Percentiles rank a stretch among this genome's conserved stretches.
phyloP scores from a whole-genome alignment of 2,888 invertebrate genomes.

The Dryadula phaetusa region DNA sequence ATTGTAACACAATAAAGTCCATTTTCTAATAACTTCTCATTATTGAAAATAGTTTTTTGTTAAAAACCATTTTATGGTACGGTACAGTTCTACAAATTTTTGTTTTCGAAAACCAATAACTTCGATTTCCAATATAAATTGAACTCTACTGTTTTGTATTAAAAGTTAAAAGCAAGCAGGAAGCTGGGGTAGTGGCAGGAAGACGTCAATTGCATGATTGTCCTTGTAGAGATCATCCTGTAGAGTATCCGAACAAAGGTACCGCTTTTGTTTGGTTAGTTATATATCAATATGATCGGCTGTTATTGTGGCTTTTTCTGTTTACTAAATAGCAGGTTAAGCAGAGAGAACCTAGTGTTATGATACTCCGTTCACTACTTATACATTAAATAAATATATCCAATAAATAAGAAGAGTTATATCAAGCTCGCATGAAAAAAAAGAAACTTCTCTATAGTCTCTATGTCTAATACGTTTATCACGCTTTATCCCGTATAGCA shows the following conservation, averaged over 20 bases:
- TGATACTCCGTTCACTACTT: too few relatives aligned
- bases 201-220: conserved; percentile 72
- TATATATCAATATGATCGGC: neutral
- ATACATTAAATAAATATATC: too few relatives aligned
- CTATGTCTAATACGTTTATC: too few relatives aligned
- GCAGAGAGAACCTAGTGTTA: too few relatives aligned
- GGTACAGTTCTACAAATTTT: neutral
- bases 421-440: too few relatives aligned
- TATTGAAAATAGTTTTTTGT: neutral
- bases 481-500: too few relatives aligned
- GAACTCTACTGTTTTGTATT: conserved; percentile 22
- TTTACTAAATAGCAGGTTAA: too few relatives aligned
- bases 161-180: conserved; percentile 53
- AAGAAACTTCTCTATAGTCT: too few relatives aligned
- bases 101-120: neutral
- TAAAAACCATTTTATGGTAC: neutral
- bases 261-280: conserved; percentile 1
- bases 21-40: neutral
- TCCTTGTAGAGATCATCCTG: conserved; percentile 73
- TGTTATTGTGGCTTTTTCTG: too few relatives aligned
- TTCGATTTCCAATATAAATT: conserved; percentile 21
- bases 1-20: rapidly evolving
- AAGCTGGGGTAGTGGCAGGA: conserved; percentile 71
- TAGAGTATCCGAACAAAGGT: conserved; percentile 39
- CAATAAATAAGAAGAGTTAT: too few relatives aligned